Conservation (phyloP, 2,113 vertebrate genomes). For the Pongo pygmaeus region DNA sequence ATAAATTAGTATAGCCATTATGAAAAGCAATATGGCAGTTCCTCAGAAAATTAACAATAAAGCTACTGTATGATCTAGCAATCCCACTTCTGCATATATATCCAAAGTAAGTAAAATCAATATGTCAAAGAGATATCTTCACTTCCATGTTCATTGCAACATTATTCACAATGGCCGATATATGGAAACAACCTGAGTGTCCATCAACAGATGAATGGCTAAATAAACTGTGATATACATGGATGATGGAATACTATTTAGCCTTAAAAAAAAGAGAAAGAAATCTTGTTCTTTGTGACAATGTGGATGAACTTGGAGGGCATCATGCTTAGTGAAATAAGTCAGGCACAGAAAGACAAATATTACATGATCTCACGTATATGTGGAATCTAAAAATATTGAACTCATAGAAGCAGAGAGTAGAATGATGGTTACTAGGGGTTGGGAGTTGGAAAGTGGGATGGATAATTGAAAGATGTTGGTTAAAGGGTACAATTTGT, state of each 20-base stretch:
- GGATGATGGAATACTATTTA: neutral
- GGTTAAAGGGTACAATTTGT: neutral
- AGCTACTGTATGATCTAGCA: neutral
- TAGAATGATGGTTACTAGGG: neutral
- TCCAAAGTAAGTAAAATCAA: neutral
- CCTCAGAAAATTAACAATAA: neutral
- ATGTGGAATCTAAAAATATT: neutral
- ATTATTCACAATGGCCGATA: neutral
- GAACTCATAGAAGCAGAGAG: neutral
- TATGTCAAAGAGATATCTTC: neutral
- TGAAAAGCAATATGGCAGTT: neutral
- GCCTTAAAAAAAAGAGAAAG: neutral
- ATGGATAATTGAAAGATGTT: neutral
- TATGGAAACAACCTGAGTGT: neutral
- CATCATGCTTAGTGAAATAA: neutral
- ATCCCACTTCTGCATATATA: neutral
- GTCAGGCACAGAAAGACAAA: neutral
- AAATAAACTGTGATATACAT: neutral
- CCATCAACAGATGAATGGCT: neutral
- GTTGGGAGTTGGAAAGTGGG: fast-evolving
- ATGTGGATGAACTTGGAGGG: neutral
- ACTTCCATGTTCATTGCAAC: neutral
- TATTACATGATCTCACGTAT: neutral
- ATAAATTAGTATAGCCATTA: neutral
- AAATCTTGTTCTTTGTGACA: neutral